Percentiles rank a stretch among this genome's conserved stretches.
Evolutionary conservation across 2,113 vertebrate species (phyloP).

Genomic region (Perca schrenkii): DNA sequence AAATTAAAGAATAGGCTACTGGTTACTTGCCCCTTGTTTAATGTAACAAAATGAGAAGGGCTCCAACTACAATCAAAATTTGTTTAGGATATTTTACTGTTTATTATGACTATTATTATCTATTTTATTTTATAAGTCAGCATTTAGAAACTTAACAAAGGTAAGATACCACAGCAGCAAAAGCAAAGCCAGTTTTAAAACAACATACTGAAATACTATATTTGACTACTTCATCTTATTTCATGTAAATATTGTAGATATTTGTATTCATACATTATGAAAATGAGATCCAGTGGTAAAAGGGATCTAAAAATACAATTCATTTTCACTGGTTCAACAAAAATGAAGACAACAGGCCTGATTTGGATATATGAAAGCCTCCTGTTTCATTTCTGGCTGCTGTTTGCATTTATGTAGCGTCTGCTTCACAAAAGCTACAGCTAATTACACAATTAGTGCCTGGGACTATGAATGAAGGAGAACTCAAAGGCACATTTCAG

Average conservation of each 20-base stretch:
- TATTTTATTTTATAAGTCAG: not conserved
- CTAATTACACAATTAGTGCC: slow-evolving; percentile 47
- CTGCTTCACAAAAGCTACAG: slow-evolving; percentile 25
- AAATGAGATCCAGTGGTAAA: not conserved
- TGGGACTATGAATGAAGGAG: slow-evolving; percentile 14
- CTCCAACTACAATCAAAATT: not conserved
- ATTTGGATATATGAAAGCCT: slow-evolving; percentile 31
- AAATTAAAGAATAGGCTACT: not conserved
- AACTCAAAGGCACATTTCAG: slow-evolving; percentile 31
- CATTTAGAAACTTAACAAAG: not conserved
- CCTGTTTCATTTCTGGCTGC: slow-evolving; percentile 16
- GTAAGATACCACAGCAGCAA: not conserved
- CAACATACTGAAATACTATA: too few species aligned
- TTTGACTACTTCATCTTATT: not conserved
- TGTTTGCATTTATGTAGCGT: slow-evolving; percentile 22
- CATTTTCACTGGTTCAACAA: slow-evolving; percentile 6
- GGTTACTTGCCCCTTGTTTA: not conserved
- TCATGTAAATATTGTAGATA: not conserved
- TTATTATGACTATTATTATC: not conserved
- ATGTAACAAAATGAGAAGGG: not conserved
- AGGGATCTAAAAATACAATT: not conserved
- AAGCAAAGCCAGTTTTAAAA: slow-evolving; percentile 8
- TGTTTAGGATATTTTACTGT: not conserved
- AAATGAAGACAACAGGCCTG: slow-evolving; percentile 3
- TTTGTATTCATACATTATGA: not conserved